Conservation (phyloP, 2,113 vertebrate species). For the Menidia beryllina region DNA sequence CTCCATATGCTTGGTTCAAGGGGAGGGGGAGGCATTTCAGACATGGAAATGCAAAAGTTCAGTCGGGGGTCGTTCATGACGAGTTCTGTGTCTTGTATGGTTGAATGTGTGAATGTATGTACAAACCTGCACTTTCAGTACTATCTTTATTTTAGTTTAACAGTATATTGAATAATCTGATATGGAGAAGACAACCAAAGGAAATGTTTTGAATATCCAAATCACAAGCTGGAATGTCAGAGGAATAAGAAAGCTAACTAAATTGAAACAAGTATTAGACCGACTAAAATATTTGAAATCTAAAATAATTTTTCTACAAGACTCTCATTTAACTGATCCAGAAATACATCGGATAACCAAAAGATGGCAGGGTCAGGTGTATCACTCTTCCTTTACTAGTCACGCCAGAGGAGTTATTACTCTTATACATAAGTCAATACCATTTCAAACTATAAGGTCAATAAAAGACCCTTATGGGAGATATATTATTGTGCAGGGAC, state of each 20-base stretch:
- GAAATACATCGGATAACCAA: neutral
- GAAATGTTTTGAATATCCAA: too few species aligned
- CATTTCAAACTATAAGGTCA: neutral
- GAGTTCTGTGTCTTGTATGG: neutral
- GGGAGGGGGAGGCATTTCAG: neutral
- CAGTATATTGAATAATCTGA: too few species aligned
- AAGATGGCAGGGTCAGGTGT: neutral
- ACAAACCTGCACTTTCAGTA: too few species aligned
- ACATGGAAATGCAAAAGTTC: neutral
- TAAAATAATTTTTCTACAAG: neutral
- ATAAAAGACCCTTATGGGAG: neutral
- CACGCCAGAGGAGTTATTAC: neutral
- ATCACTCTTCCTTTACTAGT: neutral
- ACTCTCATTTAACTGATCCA: neutral
- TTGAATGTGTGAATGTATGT: too few species aligned
- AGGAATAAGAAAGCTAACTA: neutral
- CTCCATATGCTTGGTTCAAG: neutral
- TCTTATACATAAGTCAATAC: neutral
- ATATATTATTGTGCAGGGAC: slow-evolving; percentile 9
- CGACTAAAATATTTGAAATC: neutral
- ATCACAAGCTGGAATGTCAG: too few species aligned
- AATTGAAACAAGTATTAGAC: neutral
- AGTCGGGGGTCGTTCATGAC: neutral
- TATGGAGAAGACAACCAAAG: too few species aligned
- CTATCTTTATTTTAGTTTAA: neutral